Evolutionary conservation across 2,888 invertebrate genomes (phyloP).

Genomic region (Brenthis daphne): DNA sequence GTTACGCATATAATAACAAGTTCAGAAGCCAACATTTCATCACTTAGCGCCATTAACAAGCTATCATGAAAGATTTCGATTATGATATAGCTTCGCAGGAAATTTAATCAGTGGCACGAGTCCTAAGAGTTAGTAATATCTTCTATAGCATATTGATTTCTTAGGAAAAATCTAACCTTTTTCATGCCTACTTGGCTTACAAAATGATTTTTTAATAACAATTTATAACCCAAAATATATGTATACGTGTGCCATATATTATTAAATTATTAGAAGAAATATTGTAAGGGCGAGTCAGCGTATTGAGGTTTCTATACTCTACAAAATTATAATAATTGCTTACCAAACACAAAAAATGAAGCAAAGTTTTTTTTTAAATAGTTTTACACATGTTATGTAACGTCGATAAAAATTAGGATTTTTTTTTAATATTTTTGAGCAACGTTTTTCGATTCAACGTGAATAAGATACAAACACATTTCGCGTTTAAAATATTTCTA

Average conservation of each 20-base stretch:
- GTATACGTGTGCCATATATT: not conserved
- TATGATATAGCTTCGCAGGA: conserved; percentile 33
- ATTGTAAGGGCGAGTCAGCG: too few relatives aligned
- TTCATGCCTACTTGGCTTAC: not conserved
- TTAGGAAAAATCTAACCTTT: conserved; percentile 26
- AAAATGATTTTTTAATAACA: not conserved
- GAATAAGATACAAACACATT: too few relatives aligned
- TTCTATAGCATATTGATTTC: conserved; percentile 27
- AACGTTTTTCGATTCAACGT: too few relatives aligned
- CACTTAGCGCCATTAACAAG: conserved; percentile 25
- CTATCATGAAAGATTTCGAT: conserved; percentile 34
- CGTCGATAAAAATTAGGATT: too few relatives aligned
- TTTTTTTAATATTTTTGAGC: too few relatives aligned
- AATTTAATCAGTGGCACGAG: conserved; percentile 31
- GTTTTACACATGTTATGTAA: too few relatives aligned
- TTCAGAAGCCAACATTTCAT: conserved; percentile 10
- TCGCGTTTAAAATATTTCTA: too few relatives aligned
- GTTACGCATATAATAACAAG: conserved; percentile 7
- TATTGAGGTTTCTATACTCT: not conserved
- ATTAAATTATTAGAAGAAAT: not conserved
- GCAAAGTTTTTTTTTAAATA: too few relatives aligned
- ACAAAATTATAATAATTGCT: too few relatives aligned
- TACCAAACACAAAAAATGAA: too few relatives aligned
- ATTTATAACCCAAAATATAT: not conserved
- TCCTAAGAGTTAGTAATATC: conserved; percentile 17